Evolutionary conservation across 2,888 invertebrate species (phyloP).

Genomic region (Cheilosia soror): DNA sequence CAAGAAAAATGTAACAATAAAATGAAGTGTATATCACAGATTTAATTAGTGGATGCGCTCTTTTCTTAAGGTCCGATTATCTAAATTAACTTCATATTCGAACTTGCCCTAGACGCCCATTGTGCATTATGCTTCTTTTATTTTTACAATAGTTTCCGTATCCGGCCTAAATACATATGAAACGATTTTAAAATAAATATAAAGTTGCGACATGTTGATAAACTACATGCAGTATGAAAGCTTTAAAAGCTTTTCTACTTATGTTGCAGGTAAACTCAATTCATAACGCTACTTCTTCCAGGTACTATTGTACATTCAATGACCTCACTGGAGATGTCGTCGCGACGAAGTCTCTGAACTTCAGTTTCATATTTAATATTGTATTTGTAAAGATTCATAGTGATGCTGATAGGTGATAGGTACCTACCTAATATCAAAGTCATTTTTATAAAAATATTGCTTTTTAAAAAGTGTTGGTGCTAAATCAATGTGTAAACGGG

Average conservation of each 20-base stretch:
- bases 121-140: too few relatives aligned
- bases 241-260: constrained; percentile 22
- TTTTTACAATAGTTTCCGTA: too few relatives aligned
- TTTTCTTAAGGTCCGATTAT: too few relatives aligned
- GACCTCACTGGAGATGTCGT: constrained; percentile 24
- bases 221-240: constrained; percentile 14
- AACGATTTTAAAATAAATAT: neutral
- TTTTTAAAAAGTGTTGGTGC: neutral
- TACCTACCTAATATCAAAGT: neutral
- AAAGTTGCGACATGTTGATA: constrained; percentile 20
- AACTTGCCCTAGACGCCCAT: too few relatives aligned
- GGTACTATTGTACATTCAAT: constrained; percentile 57
- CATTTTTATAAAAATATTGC: neutral
- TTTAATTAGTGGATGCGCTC: too few relatives aligned
- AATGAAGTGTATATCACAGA: too few relatives aligned
- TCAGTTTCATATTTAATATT: neutral
- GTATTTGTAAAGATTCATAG: neutral
- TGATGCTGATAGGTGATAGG: neutral
- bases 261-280: constrained; percentile 19
- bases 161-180: neutral
- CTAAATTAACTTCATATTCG: too few relatives aligned
- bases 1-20: too few relatives aligned
- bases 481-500: too few relatives aligned
- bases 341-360: constrained; percentile 19
- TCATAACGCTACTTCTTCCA: constrained; percentile 23